Conservation (phyloP, 2,888 invertebrate species). For the Malthinus seriepunctatus region DNA sequence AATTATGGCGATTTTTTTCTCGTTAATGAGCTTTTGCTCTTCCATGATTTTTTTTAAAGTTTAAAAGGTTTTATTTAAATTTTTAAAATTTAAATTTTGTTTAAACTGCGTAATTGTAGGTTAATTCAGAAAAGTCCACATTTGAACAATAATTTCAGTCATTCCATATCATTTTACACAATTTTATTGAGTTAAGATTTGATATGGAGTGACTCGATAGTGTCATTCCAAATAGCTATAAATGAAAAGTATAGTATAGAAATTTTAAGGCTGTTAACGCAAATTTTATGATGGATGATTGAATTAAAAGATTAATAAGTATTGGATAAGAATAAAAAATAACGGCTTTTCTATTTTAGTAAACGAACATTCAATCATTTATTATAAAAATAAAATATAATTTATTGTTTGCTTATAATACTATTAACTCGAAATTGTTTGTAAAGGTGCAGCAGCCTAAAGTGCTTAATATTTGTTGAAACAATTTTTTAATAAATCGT, state of each 20-base stretch:
- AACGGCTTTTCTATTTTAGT: conserved; percentile 17
- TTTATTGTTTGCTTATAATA: conserved; percentile 39
- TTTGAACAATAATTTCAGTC: conserved; percentile 46
- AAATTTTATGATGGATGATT: conserved; percentile 16
- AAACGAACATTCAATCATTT: conserved; percentile 12
- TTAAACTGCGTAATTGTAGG: conserved; percentile 3
- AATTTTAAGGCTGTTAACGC: conserved; percentile 44
- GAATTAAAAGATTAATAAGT: not conserved
- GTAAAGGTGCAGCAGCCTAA: conserved; percentile 35
- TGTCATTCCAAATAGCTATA: conserved; percentile 54
- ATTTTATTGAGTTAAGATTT: no score
- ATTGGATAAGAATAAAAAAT: conserved; percentile 3
- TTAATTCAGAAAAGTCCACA: conserved; percentile 41
- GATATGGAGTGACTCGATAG: conserved; percentile 38
- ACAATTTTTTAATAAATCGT: conserved; percentile 27
- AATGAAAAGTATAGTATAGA: conserved; percentile 40
- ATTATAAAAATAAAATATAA: conserved; percentile 12
- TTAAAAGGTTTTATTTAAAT: conserved; percentile 6
- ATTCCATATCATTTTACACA: no score
- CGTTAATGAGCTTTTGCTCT: not conserved
- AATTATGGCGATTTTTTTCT: conserved; percentile 5
- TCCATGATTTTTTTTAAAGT: not conserved
- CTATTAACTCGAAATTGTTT: conserved; percentile 42
- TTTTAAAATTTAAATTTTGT: conserved; percentile 12
- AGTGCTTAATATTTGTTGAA: conserved; percentile 35